These are phyloP conservation scores for Drosophila picticornis DNA, from an alignment of 2,888 invertebrate genomes.

Conservation along the genomic window DNA sequence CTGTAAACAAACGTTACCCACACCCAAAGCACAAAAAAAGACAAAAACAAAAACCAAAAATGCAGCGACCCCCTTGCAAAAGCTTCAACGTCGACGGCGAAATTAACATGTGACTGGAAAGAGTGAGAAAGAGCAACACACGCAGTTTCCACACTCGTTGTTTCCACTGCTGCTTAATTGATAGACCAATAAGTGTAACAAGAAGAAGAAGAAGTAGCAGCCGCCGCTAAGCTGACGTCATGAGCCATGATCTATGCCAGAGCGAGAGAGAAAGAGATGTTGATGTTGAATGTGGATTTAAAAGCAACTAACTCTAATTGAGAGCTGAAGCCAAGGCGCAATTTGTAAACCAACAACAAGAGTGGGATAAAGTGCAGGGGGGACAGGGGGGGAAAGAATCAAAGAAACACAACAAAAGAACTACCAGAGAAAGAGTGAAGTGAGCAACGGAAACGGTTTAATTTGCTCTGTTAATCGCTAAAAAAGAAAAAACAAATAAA, in stretches of 20 bases:
- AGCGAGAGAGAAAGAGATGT: constrained; percentile 1
- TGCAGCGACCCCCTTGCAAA: constrained; percentile 48
- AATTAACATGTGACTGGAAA: constrained; percentile 31
- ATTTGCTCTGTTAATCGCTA: constrained; percentile 21
- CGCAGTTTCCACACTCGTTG: constrained; percentile 15
- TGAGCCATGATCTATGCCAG: constrained; percentile 5
- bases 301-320: constrained; percentile 52
- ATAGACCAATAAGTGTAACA: constrained; percentile 40
- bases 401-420: constrained; percentile 6
- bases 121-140: constrained; percentile 25
- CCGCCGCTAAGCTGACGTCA: constrained; percentile 50
- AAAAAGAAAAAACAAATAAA: background rate
- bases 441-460: constrained; percentile 24
- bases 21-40: constrained; percentile 29
- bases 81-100: constrained; percentile 27
- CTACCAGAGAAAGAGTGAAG: constrained; percentile 7
- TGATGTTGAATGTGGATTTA: constrained; percentile 27
- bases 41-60: constrained; percentile 12
- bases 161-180: constrained; percentile 34
- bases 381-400: background rate
- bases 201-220: constrained; percentile 5
- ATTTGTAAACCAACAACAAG: constrained; percentile 21
- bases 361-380: background rate
- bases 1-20: constrained; percentile 38
- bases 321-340: constrained; percentile 33